Base-by-base conservation (phyloP, 2,113 vertebrate species). In the Athene noctua region DNA sequence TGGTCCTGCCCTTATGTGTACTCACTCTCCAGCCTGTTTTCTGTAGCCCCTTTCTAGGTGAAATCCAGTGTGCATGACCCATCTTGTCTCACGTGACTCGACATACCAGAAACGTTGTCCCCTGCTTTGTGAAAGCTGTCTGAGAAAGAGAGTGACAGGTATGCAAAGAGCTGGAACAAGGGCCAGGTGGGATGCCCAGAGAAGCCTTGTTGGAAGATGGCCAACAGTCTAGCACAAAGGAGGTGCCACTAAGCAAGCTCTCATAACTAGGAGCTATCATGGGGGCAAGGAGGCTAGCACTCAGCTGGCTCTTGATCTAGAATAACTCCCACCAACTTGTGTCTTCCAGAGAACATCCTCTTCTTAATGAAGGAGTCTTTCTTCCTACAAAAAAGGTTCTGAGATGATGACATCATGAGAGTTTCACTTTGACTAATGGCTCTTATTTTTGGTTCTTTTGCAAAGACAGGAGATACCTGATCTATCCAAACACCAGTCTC, bases 61-160 rank as follows among this genome's bases (percentile, higher is more conserved):
- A 36, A 10, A 54, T 22, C 62, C 67, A 38, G 58, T 54, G 59
- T 0, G 0, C 10, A n/a, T 46, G 52, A 52, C 55, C 42, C 40
- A 12, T 44, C 71, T 49, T 65, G 44, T 54, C 90, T 86, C 8
- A 1, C 2, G 2, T 29, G 51, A 38, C 61, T 18, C 1, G 1
- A 10, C 23, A 11, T 32, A 47, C 8, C 49, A 82, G 61, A 67
- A 51, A 29, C 0, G 0, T 26, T 61, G 38, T 58, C 61, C 23
- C 25, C 25, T 66, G 30, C 14, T 42, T 49, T 58, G 55, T 1
- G 4, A 17, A 59, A 77, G 36, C 49, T 68, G 36, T 40, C 20
- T 49, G 72, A 51, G 29, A 61, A 65, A 29, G 47, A 51, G 12
- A 63, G 79, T 16, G 59, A 19, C 3, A 5, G 15, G 5, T 26